phyloP scores from a whole-genome alignment of 2,113 vertebrate genomes.

The Trematomus loennbergii region DNA sequence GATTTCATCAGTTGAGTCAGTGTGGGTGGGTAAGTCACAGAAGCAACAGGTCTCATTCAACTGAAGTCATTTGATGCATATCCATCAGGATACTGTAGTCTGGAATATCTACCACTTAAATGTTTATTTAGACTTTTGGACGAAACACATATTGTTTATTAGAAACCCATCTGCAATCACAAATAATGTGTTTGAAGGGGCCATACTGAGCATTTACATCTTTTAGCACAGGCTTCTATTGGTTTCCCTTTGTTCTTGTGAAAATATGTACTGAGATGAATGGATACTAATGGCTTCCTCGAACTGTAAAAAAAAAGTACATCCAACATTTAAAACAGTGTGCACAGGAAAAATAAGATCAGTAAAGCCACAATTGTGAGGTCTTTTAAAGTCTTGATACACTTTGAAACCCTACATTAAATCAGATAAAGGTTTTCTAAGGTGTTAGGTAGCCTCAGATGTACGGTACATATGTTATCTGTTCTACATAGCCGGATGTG shows the following conservation, averaged over 20 bases:
- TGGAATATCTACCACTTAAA: too few species aligned
- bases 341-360: neutral
- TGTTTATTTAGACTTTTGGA: neutral
- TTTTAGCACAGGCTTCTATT: neutral
- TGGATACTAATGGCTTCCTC: neutral
- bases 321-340: neutral
- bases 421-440: constrained; percentile 6
- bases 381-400: neutral
- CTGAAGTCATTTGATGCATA: neutral
- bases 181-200: neutral
- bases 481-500: constrained; percentile 57
- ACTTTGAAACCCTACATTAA: neutral
- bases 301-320: neutral
- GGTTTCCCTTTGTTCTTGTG: neutral
- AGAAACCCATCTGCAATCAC: neutral
- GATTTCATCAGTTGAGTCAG: constrained; percentile 30
- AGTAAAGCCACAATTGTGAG: neutral
- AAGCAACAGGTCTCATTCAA: neutral
- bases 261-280: neutral
- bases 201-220: neutral
- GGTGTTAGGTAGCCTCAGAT: constrained; percentile 31
- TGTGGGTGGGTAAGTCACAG: constrained; percentile 1
- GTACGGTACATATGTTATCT: constrained; percentile 49
- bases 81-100: neutral
- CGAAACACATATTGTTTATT: neutral